Evolutionary conservation across 2,888 invertebrate species (phyloP).

Genomic region (Atethmia centrago): DNA sequence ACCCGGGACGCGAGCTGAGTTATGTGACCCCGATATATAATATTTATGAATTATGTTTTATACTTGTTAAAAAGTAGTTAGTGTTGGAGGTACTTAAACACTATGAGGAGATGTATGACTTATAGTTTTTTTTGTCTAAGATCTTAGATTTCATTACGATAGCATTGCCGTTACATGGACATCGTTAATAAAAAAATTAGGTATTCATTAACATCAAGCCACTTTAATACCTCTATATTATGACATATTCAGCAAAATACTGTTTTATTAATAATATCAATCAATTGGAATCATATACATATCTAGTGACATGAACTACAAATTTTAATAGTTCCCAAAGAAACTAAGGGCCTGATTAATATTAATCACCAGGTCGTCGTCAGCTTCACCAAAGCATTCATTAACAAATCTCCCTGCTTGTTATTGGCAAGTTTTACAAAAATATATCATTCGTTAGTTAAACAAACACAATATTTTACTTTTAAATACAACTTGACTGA

Average conservation of each 20-base stretch:
- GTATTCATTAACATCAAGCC: too few relatives aligned
- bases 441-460: constrained; percentile 56
- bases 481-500: constrained; percentile 40
- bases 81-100: constrained; percentile 59
- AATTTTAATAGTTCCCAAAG: too few relatives aligned
- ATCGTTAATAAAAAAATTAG: too few relatives aligned
- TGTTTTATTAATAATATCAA: too few relatives aligned
- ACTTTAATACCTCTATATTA: background rate
- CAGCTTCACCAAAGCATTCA: constrained; percentile 25
- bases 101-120: constrained; percentile 41
- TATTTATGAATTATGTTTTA: constrained; percentile 84
- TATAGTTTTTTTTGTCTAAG: constrained; percentile 7
- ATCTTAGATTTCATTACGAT: constrained; percentile 16
- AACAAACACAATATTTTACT: constrained; percentile 56
- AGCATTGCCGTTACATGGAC: background rate
- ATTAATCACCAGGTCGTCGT: constrained; percentile 6
- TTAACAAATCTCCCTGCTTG: constrained; percentile 48
- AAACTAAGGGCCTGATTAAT: background rate
- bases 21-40: constrained; percentile 86
- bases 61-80: constrained; percentile 78
- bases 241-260: too few relatives aligned
- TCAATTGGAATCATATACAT: too few relatives aligned
- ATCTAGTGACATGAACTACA: too few relatives aligned
- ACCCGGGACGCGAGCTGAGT: constrained; percentile 84
- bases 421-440: constrained; percentile 51